Evolutionary conservation across 2,113 vertebrate genomes (phyloP).

Genomic region (Cricetomys ansorgei): DNA sequence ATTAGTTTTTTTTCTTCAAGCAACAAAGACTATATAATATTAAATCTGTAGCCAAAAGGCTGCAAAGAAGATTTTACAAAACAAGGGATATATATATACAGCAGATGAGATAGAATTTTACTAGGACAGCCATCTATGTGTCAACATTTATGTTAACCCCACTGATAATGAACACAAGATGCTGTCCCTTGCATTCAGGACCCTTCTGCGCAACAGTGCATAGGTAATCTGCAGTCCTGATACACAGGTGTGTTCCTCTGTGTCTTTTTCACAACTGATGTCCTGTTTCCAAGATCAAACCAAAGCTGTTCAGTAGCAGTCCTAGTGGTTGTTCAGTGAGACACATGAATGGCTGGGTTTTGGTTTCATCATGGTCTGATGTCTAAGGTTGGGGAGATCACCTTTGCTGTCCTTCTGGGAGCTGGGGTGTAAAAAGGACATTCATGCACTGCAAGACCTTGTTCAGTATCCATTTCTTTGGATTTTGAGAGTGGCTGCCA

Average conservation of each 20-base stretch:
- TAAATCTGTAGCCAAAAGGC: background rate
- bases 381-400: background rate
- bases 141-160: background rate
- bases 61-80: background rate
- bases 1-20: background rate
- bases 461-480: background rate
- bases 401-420: background rate
- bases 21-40: slow-evolving; percentile 12
- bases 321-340: background rate
- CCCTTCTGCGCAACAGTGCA: background rate
- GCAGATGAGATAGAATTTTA: slow-evolving; percentile 10
- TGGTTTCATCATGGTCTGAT: background rate
- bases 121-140: background rate
- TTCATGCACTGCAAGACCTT: background rate
- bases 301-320: background rate
- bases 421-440: background rate
- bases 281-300: background rate
- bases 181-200: background rate
- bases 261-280: background rate
- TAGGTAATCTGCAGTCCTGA: background rate
- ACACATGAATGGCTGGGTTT: background rate
- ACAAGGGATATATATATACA: background rate
- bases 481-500: background rate
- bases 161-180: background rate
- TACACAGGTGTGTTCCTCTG: background rate